Evolutionary conservation across 92 coral and sea anemone genomes (phyloP).

Genomic region (Actinernus sp.): DNA sequence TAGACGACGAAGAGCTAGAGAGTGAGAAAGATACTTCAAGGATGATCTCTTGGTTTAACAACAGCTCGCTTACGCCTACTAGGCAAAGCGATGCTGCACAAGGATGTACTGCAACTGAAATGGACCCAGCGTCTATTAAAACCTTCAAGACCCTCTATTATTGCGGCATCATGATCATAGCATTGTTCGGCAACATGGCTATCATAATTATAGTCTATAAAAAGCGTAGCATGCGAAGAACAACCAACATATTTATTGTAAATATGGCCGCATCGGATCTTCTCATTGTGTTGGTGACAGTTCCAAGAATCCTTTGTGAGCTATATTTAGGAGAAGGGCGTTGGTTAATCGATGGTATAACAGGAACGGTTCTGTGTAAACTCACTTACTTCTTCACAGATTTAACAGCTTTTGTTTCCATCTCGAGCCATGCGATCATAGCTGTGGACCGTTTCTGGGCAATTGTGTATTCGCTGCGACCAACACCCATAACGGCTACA

Average conservation of each 20-base stretch:
- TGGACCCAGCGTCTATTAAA: slow-evolving; percentile 28
- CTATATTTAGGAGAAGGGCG: slow-evolving; percentile 13
- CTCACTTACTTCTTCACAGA: background rate
- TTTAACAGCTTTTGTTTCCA: slow-evolving; percentile 28
- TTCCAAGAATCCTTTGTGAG: slow-evolving; percentile 28
- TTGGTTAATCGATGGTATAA: slow-evolving; percentile 32
- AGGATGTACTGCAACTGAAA: slow-evolving; percentile 11
- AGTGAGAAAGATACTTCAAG: too few species aligned
- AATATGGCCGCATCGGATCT: slow-evolving; percentile 63
- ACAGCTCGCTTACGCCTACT: too few species aligned
- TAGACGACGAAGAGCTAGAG: too few species aligned
- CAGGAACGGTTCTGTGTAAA: slow-evolving; percentile 42
- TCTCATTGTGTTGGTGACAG: slow-evolving; percentile 5
- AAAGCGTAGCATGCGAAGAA: slow-evolving; percentile 31
- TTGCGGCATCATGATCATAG: slow-evolving; percentile 10
- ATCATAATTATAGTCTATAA: slow-evolving; percentile 28
- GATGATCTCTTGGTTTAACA: too few species aligned
- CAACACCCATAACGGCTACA: slow-evolving; percentile 24
- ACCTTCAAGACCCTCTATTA: slow-evolving; percentile 31
- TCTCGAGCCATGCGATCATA: slow-evolving; percentile 40
- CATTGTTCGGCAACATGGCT: slow-evolving; percentile 33
- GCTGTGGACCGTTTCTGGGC: slow-evolving; percentile 58
- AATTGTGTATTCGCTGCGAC: slow-evolving; percentile 35
- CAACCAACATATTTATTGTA: slow-evolving; percentile 49
- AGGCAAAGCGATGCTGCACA: too few species aligned